phyloP scores from a whole-genome alignment of 1,140 invertebrate genomes.

The Drosophila melanogaster region Release_6_plus_ISO1_MT NT_037436.4:20873501-20874000 shows the following conservation, averaged over 20 bases:
- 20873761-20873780: constrained; percentile 18
- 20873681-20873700: constrained; percentile 42
- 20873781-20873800: constrained; percentile 7
- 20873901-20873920: no score
- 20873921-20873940: background rate
- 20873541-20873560: constrained; percentile 37
- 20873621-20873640: constrained; percentile 27
- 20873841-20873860: constrained; percentile 1
- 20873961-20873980: no score
- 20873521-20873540: constrained; percentile 64
- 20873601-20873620: constrained; percentile 66
- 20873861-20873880: background rate
- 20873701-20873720: constrained; percentile 21
- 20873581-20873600: constrained; percentile 70
- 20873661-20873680: constrained; percentile 50
- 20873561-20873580: constrained; percentile 48
- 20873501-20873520: constrained; percentile 78
- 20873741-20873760: constrained; percentile 39
- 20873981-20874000: background rate
- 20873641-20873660: constrained; percentile 40
- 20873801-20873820: constrained; percentile 28
- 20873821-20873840: constrained; percentile 21
- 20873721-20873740: constrained; percentile 39
- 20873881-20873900: background rate
- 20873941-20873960: no score